Evolutionary conservation across 2,888 invertebrate species (phyloP).

Genomic region (Sarcophaga carnaria): DNA sequence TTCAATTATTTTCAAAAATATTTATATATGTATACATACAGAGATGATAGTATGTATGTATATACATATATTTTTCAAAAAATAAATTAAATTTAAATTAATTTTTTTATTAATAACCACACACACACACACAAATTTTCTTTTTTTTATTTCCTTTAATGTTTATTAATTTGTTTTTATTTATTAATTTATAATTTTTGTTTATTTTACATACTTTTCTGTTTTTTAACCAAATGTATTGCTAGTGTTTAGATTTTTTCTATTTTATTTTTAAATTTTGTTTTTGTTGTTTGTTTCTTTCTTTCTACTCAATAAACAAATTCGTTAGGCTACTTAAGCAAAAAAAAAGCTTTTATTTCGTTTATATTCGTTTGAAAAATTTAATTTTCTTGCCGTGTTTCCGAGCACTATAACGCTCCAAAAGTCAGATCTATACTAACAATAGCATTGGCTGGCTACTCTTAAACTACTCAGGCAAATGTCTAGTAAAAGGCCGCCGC

Average conservation of each 20-base stretch:
- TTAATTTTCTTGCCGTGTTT: slow-evolving; percentile 24
- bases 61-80: too few relatives aligned
- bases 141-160: neutral
- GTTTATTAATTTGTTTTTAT: slow-evolving; percentile 36
- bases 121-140: neutral
- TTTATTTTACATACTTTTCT: slow-evolving; percentile 66
- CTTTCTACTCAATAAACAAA: slow-evolving; percentile 61
- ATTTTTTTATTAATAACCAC: neutral
- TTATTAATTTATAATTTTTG: slow-evolving; percentile 10
- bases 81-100: too few relatives aligned
- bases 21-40: neutral
- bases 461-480: slow-evolving; percentile 53
- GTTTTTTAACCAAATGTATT: slow-evolving; percentile 65
- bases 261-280: slow-evolving; percentile 34
- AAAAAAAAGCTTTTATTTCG: slow-evolving; percentile 61
- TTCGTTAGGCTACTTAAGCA: slow-evolving; percentile 59
- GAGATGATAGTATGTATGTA: too few relatives aligned
- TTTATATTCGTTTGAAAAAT: slow-evolving; percentile 56
- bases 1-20: slow-evolving; percentile 4
- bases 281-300: slow-evolving; percentile 37
- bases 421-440: slow-evolving; percentile 68
- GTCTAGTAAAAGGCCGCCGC: slow-evolving; percentile 41
- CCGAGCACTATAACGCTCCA: slow-evolving; percentile 63
- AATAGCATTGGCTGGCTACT: slow-evolving; percentile 50
- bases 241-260: slow-evolving; percentile 30